Evolutionary conservation across 1,140 invertebrate genomes (phyloP).

Genomic region (Venturia canescens): DNA sequence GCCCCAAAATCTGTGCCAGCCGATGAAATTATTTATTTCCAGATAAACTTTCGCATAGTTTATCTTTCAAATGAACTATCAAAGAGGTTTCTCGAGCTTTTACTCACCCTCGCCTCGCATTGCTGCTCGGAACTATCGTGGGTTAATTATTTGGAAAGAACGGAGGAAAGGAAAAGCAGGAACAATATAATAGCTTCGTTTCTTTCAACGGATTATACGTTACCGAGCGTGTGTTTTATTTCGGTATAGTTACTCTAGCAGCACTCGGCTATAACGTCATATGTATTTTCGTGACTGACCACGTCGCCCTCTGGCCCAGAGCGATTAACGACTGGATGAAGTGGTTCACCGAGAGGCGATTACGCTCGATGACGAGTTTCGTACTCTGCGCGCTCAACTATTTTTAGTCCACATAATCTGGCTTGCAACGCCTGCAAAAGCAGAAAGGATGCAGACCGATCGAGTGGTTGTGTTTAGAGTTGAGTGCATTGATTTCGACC

Average conservation of each 20-base stretch:
- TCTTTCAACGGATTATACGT: background rate
- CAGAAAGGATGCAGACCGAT: constrained; percentile 5
- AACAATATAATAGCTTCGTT: background rate
- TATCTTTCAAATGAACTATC: no score
- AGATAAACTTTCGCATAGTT: no score
- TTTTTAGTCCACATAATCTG: constrained; percentile 11
- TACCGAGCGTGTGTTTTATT: background rate
- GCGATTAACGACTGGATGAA: constrained; percentile 25
- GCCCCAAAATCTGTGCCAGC: no score
- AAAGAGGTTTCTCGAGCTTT: background rate
- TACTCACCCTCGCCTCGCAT: background rate
- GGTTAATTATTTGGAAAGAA: background rate
- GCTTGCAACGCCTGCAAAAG: constrained; percentile 13
- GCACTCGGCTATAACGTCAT: constrained; percentile 7
- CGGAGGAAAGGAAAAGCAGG: background rate
- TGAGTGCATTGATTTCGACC: constrained; percentile 1
- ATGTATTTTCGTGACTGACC: constrained; percentile 29
- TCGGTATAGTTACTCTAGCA: background rate
- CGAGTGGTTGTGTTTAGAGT: background rate
- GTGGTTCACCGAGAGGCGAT: constrained; percentile 18
- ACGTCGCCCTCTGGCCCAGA: constrained; percentile 11
- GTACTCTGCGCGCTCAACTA: background rate
- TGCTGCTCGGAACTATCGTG: background rate
- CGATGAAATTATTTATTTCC: no score
- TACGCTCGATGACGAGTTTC: constrained; percentile 24